Evolutionary conservation across 1,140 invertebrate genomes (phyloP).

Genomic region (Neoseiulus cucumeris): DNA sequence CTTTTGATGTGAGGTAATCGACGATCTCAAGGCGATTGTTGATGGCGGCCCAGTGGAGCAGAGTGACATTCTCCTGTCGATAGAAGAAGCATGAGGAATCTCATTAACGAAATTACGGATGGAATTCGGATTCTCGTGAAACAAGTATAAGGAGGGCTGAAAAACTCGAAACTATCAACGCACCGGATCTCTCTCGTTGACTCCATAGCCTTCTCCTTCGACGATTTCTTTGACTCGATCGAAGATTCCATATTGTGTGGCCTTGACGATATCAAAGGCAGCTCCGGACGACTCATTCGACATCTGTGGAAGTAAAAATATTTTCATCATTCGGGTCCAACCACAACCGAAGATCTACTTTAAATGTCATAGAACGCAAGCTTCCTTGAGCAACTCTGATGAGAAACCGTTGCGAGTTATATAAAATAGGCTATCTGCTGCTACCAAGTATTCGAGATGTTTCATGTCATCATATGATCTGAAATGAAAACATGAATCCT

Average conservation of each 20-base stretch:
- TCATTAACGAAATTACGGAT: not conserved
- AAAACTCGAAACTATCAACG: not conserved
- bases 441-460: no score
- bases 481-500: no score
- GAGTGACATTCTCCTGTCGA: constrained; percentile 55
- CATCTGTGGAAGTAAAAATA: not conserved
- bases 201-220: constrained; percentile 58
- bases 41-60: constrained; percentile 98
- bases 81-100: not conserved
- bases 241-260: constrained; percentile 72
- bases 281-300: not conserved
- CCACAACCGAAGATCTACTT: no score
- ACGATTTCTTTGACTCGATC: constrained; percentile 60
- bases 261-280: constrained; percentile 75
- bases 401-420: no score
- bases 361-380: no score
- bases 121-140: not conserved
- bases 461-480: no score
- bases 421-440: no score
- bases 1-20: constrained; percentile 61
- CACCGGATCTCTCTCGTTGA: constrained; percentile 56
- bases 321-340: no score
- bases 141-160: not conserved
- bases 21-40: constrained; percentile 88
- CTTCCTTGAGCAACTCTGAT: no score